Evolutionary conservation across 2,888 invertebrate species (phyloP).

Genomic region (Lasioglossum oenotherae): DNA sequence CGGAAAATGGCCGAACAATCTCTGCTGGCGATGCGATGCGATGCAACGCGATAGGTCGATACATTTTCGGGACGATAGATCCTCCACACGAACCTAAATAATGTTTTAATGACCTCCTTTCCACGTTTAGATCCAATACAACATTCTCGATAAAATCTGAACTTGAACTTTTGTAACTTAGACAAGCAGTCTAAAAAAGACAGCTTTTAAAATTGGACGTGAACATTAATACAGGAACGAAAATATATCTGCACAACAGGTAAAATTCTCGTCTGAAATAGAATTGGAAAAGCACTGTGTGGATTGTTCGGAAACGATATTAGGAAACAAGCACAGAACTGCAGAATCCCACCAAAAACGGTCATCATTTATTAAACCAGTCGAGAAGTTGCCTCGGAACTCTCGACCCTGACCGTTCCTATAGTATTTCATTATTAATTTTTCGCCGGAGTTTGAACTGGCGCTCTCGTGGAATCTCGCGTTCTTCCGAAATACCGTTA

Average conservation of each 20-base stretch:
- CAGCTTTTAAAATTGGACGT: background rate
- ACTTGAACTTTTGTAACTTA: background rate
- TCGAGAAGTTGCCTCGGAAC: conserved; percentile 10
- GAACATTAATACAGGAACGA: background rate
- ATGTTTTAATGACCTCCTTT: background rate
- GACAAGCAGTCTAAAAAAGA: background rate
- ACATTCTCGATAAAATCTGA: background rate
- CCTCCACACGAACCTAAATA: background rate
- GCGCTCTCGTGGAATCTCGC: conserved; percentile 14
- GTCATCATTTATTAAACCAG: conserved; percentile 58
- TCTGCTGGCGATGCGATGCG: background rate
- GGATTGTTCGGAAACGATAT: conserved; percentile 3
- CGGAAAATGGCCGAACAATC: background rate
- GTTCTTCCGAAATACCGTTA: conserved; percentile 33
- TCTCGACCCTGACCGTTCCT: conserved; percentile 45
- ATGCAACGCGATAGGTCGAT: background rate
- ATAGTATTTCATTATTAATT: conserved; percentile 55
- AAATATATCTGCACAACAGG: background rate
- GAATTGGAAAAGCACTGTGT: background rate
- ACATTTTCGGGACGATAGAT: background rate
- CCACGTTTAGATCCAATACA: background rate
- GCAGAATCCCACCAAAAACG: conserved; percentile 63
- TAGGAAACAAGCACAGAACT: conserved; percentile 15
- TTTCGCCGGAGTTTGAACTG: conserved; percentile 32
- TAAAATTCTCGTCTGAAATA: background rate